phyloP scores from a whole-genome alignment of 30 jellyfish, hydroid and myxozoan genomes.

The Catostylus mosaicus region DNA sequence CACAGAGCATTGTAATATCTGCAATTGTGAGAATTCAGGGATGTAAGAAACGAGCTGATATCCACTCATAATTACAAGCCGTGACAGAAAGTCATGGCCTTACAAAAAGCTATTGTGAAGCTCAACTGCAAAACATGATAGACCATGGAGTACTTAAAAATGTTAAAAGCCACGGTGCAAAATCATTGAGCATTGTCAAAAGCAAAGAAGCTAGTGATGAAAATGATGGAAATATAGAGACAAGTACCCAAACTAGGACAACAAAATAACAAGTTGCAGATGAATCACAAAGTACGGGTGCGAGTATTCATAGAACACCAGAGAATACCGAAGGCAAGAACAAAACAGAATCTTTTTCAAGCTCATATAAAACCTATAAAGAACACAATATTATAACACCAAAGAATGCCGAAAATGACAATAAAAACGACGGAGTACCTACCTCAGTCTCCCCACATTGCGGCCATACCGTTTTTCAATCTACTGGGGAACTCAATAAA shows the following conservation, averaged over 20 bases:
- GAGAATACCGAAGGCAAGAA: constrained; percentile 23
- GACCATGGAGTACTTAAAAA: neutral
- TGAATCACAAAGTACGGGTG: constrained; percentile 16
- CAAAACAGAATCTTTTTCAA: constrained; percentile 6
- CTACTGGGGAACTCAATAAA: constrained; percentile 10
- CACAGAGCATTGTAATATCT: neutral
- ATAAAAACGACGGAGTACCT: constrained; percentile 3
- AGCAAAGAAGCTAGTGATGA: constrained; percentile 23
- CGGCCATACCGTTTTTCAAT: neutral
- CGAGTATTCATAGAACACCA: constrained; percentile 18
- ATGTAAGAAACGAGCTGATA: constrained; percentile 9
- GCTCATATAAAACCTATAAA: neutral
- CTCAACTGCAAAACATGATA: neutral
- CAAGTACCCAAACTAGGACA: constrained; percentile 10
- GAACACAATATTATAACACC: neutral
- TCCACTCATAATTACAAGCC: constrained; percentile 4
- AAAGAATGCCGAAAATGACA: constrained; percentile 4
- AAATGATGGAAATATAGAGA: constrained; percentile 20
- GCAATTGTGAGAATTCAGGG: neutral
- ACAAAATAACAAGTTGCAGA: neutral
- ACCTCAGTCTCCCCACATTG: constrained; percentile 8
- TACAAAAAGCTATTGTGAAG: neutral
- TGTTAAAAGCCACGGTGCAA: constrained; percentile 14
- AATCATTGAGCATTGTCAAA: constrained; percentile 16
- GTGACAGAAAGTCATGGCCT: constrained; percentile 1